Evolutionary conservation across 2,113 vertebrate genomes (phyloP).

Genomic region (Gymnobelideus leadbeateri): DNA sequence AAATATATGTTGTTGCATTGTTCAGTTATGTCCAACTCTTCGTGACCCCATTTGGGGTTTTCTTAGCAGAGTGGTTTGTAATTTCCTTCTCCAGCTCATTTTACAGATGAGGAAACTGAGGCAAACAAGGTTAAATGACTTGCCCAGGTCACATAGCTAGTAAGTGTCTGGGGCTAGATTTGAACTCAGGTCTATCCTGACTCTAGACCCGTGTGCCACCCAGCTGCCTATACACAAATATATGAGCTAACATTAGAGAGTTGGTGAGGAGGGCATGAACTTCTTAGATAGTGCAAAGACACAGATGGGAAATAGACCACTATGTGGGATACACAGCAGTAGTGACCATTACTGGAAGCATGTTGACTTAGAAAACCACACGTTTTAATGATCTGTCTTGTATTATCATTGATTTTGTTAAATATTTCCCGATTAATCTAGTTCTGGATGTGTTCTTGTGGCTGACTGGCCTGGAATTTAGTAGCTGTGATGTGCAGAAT

Average conservation of each 20-base stretch:
- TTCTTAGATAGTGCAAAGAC: background rate
- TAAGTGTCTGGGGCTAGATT: too few relatives aligned
- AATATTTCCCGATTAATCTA: background rate
- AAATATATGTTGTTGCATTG: too few relatives aligned
- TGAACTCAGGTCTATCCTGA: background rate
- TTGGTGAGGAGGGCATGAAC: background rate
- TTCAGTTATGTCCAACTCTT: too few relatives aligned
- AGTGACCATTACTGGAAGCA: background rate
- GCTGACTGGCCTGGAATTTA: background rate
- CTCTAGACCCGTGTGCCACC: background rate
- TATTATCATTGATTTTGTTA: background rate
- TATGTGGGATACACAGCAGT: background rate
- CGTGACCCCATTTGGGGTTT: too few relatives aligned
- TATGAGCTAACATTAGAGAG: background rate
- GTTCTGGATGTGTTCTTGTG: background rate
- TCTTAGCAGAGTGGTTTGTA: too few relatives aligned
- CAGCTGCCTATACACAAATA: background rate
- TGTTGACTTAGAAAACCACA: background rate
- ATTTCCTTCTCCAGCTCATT: too few relatives aligned
- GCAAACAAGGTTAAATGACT: too few relatives aligned
- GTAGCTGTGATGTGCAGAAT: background rate
- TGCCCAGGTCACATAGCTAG: too few relatives aligned
- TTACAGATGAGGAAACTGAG: too few relatives aligned
- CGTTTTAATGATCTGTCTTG: background rate
- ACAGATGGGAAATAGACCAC: background rate